Percentiles rank a stretch among this genome's conserved stretches.
phyloP scores from a whole-genome alignment of 2,888 invertebrate species.

The Calameuta idolon region DNA sequence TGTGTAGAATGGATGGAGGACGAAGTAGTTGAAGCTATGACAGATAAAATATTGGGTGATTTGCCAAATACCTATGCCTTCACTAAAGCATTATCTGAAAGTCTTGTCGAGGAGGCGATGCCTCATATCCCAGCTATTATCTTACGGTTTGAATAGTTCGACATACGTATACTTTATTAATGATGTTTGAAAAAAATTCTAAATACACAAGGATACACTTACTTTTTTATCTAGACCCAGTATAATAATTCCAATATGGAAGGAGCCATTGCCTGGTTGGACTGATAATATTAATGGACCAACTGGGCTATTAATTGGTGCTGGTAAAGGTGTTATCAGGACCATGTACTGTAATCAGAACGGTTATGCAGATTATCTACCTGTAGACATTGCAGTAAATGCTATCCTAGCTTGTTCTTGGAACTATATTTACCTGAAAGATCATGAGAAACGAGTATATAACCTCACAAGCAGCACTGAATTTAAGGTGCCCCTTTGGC shows the following conservation, averaged over 20 bases:
- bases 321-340: conserved; percentile 90
- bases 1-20: conserved; percentile 85
- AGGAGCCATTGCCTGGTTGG: conserved; percentile 89
- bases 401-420: conserved; percentile 76
- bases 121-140: conserved; percentile 82
- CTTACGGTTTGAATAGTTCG: conserved; percentile 73
- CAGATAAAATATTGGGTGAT: conserved; percentile 77
- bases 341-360: conserved; percentile 87
- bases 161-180: not conserved
- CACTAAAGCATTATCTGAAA: conserved; percentile 92
- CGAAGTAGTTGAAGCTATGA: conserved; percentile 75
- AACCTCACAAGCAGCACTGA: conserved; percentile 86
- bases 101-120: conserved; percentile 83
- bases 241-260: conserved; percentile 87
- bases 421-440: conserved; percentile 74
- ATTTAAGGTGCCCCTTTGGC: conserved; percentile 71
- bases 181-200: not conserved
- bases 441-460: conserved; percentile 71
- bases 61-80: conserved; percentile 94
- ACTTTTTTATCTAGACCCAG: conserved; percentile 50
- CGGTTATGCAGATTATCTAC: conserved; percentile 83
- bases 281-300: conserved; percentile 96
- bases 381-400: conserved; percentile 86
- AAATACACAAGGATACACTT: not conserved
- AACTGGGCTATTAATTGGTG: conserved; percentile 81